Conservation (phyloP, 2,797 vertebrate species). For the Halcyon smyrnensis region DNA sequence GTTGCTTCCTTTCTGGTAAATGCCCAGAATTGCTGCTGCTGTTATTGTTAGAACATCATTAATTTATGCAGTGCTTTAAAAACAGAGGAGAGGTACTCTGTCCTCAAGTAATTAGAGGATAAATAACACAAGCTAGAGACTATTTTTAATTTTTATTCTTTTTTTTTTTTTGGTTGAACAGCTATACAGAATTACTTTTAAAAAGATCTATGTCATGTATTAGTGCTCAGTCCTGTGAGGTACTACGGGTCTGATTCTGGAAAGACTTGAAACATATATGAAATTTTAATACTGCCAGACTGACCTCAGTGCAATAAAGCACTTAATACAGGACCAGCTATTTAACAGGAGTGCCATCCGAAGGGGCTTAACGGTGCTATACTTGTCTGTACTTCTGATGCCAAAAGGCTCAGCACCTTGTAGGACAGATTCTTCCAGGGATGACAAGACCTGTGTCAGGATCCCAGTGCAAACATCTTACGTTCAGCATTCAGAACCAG, state of each 20-base stretch:
- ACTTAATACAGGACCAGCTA: background rate
- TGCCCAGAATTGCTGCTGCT: slow-evolving; percentile 1
- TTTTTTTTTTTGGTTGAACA: background rate
- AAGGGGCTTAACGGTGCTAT: background rate
- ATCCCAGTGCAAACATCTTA: background rate
- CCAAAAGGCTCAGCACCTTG: background rate
- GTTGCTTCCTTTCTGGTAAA: slow-evolving; percentile 39
- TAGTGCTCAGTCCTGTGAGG: background rate
- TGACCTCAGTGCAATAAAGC: background rate
- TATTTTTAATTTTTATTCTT: background rate
- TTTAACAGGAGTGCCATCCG: fast-evolving
- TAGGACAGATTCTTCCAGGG: background rate
- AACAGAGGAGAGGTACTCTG: slow-evolving; percentile 21
- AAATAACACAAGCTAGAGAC: background rate
- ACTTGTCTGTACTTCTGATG: background rate
- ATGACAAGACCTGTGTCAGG: background rate
- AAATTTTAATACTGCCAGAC: background rate
- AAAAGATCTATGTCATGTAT: background rate
- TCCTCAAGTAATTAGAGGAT: slow-evolving; percentile 8
- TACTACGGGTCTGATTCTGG: background rate
- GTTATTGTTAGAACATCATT: slow-evolving; percentile 27
- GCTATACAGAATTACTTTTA: background rate
- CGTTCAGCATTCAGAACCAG: background rate
- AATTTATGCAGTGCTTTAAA: slow-evolving; percentile 35
- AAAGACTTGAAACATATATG: background rate